Conservation (phyloP, 2,888 invertebrate species). For the Crioceris asparagi region DNA sequence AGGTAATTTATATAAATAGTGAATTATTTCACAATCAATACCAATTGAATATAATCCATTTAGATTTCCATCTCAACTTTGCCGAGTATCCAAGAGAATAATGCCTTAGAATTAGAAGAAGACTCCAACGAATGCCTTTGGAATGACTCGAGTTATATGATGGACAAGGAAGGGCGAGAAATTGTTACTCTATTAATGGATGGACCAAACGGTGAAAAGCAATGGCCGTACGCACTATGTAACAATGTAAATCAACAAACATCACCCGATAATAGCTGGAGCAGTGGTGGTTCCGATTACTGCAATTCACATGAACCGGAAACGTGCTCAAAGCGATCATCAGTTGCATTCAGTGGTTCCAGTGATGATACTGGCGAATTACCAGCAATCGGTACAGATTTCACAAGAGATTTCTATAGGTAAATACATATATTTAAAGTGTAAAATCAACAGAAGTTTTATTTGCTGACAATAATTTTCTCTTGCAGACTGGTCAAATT, state of each 20-base stretch:
- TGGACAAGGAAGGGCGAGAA: slow-evolving; percentile 57
- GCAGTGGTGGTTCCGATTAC: slow-evolving; percentile 42
- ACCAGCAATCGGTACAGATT: slow-evolving; percentile 59
- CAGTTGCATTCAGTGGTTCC: slow-evolving; percentile 54
- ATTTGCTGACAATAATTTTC: too few relatives aligned
- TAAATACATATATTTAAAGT: slow-evolving; percentile 13
- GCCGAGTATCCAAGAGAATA: slow-evolving; percentile 65
- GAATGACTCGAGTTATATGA: slow-evolving; percentile 59
- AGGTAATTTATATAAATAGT: slow-evolving; percentile 1
- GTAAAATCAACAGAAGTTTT: too few relatives aligned
- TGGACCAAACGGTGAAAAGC: slow-evolving; percentile 42
- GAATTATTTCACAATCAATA: too few relatives aligned
- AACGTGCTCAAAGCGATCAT: slow-evolving; percentile 57
- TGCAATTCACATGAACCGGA: slow-evolving; percentile 39
- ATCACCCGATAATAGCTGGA: slow-evolving; percentile 51
- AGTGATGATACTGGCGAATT: slow-evolving; percentile 53
- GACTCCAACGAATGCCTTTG: slow-evolving; percentile 64
- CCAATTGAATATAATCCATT: too few relatives aligned
- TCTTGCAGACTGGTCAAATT: slow-evolving; percentile 58
- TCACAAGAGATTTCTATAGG: slow-evolving; percentile 66
- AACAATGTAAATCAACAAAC: slow-evolving; percentile 22
- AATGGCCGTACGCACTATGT: slow-evolving; percentile 52
- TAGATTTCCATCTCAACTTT: slow-evolving; percentile 54
- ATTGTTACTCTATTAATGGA: slow-evolving; percentile 46
- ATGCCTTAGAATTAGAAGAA: slow-evolving; percentile 60